These are phyloP conservation scores for Diploscapter pachys DNA, from an alignment of 1,140 invertebrate genomes.

Conservation along the genomic window DNA sequence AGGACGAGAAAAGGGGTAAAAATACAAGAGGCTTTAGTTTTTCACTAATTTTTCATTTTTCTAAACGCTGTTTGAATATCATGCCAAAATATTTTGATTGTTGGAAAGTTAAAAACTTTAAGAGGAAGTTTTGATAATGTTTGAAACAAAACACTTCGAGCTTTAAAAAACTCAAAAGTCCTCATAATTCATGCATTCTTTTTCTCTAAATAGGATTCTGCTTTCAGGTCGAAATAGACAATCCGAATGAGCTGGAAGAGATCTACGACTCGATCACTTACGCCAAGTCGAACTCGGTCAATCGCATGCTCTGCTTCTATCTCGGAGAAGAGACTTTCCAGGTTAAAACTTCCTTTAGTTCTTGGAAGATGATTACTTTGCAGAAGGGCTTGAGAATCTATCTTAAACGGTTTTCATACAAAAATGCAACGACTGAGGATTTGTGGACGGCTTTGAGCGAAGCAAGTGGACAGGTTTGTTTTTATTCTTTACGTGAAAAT, in stretches of 20 bases:
- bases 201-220: background rate
- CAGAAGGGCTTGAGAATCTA: conserved; percentile 85
- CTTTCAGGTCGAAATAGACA: conserved; percentile 58
- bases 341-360: too few species aligned
- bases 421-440: conserved; percentile 88
- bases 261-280: conserved; percentile 62
- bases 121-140: too few species aligned
- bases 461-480: conserved; percentile 73
- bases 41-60: too few species aligned
- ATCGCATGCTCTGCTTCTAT: conserved; percentile 91
- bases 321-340: conserved; percentile 84
- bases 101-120: too few species aligned
- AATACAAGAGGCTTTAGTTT: too few species aligned
- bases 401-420: conserved; percentile 79
- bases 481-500: background rate
- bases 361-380: too few species aligned
- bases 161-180: too few species aligned
- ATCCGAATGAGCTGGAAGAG: conserved; percentile 45
- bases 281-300: conserved; percentile 71
- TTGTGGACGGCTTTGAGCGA: conserved; percentile 85
- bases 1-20: too few species aligned
- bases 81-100: too few species aligned
- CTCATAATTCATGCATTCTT: too few species aligned
- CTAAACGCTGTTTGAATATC: too few species aligned
- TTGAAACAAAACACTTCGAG: too few species aligned